These are phyloP conservation scores for Polyergus mexicanus DNA, from an alignment of 1,140 invertebrate species.

Conservation along the genomic window DNA sequence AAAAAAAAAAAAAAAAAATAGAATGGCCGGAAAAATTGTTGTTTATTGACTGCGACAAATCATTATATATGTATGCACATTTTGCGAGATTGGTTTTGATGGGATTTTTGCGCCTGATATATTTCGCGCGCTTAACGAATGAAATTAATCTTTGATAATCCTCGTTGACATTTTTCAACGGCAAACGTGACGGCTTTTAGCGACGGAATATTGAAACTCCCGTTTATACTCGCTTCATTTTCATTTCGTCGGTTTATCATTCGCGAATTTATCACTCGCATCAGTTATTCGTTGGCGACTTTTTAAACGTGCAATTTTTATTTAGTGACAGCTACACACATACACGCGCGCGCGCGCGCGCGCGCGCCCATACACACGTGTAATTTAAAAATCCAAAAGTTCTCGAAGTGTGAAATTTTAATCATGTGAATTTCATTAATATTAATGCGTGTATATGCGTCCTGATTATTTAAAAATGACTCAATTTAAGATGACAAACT, in stretches of 20 bases:
- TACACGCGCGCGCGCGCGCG: too few species aligned
- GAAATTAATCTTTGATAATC: constrained; percentile 63
- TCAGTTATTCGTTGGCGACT: not conserved
- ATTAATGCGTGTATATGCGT: not conserved
- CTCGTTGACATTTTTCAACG: constrained; percentile 35
- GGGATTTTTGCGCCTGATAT: constrained; percentile 40
- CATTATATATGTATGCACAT: constrained; percentile 16
- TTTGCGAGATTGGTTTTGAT: constrained; percentile 43
- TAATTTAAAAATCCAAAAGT: not conserved
- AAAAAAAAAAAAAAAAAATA: not conserved
- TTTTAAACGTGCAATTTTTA: constrained; percentile 19
- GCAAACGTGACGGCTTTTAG: constrained; percentile 51
- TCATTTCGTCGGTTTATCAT: constrained; percentile 44
- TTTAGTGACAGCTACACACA: not conserved
- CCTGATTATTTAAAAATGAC: not conserved
- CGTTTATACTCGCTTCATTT: constrained; percentile 26
- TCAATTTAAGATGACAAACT: too few species aligned
- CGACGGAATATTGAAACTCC: constrained; percentile 26
- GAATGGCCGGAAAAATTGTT: constrained; percentile 1
- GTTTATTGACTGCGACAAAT: constrained; percentile 42
- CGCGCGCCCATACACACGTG: too few species aligned
- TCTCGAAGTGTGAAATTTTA: not conserved
- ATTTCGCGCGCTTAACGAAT: constrained; percentile 46
- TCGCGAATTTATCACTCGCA: constrained; percentile 38
- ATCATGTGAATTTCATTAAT: not conserved